These are phyloP conservation scores for Pteronura brasiliensis DNA, from an alignment of 2,113 vertebrate genomes.

Conservation along the genomic window DNA sequence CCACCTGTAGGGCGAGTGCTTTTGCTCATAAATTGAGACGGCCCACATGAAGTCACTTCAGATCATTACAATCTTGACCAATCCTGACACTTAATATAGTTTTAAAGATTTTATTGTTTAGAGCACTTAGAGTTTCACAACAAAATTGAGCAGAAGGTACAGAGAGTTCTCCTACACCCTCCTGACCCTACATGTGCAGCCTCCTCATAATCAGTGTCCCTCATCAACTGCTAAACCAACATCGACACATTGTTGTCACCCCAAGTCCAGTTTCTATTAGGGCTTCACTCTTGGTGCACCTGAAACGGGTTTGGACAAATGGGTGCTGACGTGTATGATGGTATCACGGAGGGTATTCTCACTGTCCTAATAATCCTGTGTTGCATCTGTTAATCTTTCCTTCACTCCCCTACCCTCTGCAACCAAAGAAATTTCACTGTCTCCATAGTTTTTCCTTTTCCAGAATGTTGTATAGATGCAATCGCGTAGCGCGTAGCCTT, in stretches of 20 bases:
- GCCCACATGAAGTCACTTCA: rapidly evolving
- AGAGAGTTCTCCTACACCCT: not conserved
- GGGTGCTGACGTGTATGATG: not conserved
- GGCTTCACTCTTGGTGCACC: not conserved
- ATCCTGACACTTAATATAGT: not conserved
- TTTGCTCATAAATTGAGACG: not conserved
- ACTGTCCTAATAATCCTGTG: not conserved
- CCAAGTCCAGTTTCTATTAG: rapidly evolving
- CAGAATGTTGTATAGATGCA: not conserved
- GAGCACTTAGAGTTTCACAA: not conserved
- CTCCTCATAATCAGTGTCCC: not conserved
- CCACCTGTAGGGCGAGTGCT: too few species aligned
- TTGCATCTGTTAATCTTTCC: too few species aligned
- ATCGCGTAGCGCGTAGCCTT: not conserved
- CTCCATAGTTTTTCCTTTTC: not conserved
- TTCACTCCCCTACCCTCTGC: not conserved
- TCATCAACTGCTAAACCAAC: not conserved
- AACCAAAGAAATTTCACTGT: not conserved
- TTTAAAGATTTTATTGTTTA: not conserved
- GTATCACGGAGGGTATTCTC: too few species aligned
- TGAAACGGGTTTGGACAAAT: not conserved
- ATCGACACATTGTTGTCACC: rapidly evolving
- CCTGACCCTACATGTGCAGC: rapidly evolving
- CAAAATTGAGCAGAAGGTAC: not conserved
- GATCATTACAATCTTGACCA: not conserved